These are phyloP conservation scores for Planiliza haematocheilus DNA, from an alignment of 2,113 vertebrate genomes.

Conservation along the genomic window DNA sequence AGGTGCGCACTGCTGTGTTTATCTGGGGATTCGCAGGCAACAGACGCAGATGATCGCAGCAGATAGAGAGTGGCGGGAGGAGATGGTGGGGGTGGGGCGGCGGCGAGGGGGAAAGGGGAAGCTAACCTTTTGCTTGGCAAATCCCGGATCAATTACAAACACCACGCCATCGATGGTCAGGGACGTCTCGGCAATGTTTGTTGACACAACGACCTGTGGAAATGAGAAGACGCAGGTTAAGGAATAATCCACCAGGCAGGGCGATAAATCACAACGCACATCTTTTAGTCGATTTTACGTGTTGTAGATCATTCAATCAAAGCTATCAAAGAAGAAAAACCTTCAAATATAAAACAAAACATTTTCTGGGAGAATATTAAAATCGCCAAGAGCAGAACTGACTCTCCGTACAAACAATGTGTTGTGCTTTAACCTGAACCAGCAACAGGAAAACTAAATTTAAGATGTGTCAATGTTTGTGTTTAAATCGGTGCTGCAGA, in stretches of 20 bases:
- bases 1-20: conserved; percentile 73
- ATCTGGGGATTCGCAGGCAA: conserved; percentile 81
- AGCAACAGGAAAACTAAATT: too few relatives aligned
- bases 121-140: conserved; percentile 98
- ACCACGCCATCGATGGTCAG: conserved; percentile 97
- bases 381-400: too few relatives aligned
- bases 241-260: conserved; percentile 21
- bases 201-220: conserved; percentile 94
- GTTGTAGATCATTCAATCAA: too few relatives aligned
- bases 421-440: too few relatives aligned
- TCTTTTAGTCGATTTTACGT: too few relatives aligned
- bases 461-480: too few relatives aligned
- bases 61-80: conserved; percentile 70
- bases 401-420: too few relatives aligned
- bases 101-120: not conserved
- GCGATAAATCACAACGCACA: too few relatives aligned
- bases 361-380: too few relatives aligned
- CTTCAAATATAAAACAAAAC: too few relatives aligned
- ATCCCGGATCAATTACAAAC: conserved; percentile 99
- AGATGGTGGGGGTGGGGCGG: conserved; percentile 11
- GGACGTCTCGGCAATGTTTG: conserved; percentile 98
- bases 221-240: conserved; percentile 45
- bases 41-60: conserved; percentile 74
- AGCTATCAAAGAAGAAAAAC: too few relatives aligned
- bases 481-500: too few relatives aligned